Base-by-base conservation (phyloP, 2,888 invertebrate species). In the Cerastis rubricosa region DNA sequence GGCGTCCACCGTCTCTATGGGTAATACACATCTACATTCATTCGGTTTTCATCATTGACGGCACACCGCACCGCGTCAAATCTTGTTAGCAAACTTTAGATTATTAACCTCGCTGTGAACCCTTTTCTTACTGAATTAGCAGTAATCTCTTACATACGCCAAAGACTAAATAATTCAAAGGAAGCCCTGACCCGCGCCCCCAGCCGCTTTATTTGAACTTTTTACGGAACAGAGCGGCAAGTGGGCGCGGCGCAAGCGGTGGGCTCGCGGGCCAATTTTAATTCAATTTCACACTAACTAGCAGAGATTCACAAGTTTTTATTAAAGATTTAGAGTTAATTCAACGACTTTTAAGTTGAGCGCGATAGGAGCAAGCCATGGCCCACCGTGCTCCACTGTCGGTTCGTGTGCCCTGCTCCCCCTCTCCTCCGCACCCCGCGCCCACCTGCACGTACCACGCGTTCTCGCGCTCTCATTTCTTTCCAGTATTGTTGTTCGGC, bases 281-380 rank as follows among this genome's bases (percentile, higher is more conserved):
- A 91, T 92, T 91, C 89, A 91, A 93, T 92, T 91, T 90, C 84
- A 82, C 87, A 87, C 85, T 89, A 91, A 90, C 90, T 90, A 90
- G 88, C 78, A 64, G 76, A 91, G 89, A 87, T 88, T 76, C 76
- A 71, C 78, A 89, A 89, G 87, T 91, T 92, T 89, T 90, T 90
- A 90, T 85, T 85, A 84, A 86, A 88, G 85, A 84, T 89, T 89
- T 86, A 84, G 83, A 87, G 85, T 84, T 89, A 82, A 89, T 88
- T 89, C 83, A 82, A 88, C 76, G 77, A 81, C 74, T 73, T 75
- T 45, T 67, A 29, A 78, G 65, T 54, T 61, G 43, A 49, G 29
- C 59, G 71, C 76, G 78, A 74, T 73, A 80, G 72, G 72, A 74
- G 22, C 45, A 35, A 35, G 43, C 74, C 25, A 7, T 3, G 19